Percentiles rank a stretch among this genome's conserved stretches.
Evolutionary conservation across 2,797 vertebrate species (phyloP).

Genomic region (Arctocebus calabarensis): DNA sequence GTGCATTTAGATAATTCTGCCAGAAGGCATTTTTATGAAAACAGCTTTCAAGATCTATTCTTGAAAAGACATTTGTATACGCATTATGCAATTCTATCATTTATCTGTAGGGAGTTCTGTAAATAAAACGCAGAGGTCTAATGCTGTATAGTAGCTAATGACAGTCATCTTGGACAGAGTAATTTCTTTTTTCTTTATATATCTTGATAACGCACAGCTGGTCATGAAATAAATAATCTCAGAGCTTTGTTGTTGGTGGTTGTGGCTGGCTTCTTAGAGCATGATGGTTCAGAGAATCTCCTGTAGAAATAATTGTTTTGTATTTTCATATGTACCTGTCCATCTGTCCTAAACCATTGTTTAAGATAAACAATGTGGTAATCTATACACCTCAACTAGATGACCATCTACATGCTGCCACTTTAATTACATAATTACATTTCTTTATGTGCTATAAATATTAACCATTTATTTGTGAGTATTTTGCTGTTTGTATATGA

Average conservation of each 20-base stretch:
- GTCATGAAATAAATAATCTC: slow-evolving; percentile 26
- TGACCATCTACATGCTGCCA: neutral
- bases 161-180: slow-evolving; percentile 69
- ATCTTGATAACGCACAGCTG: slow-evolving; percentile 71
- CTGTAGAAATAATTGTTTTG: slow-evolving; percentile 65
- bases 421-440: neutral
- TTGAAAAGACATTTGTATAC: slow-evolving; percentile 86
- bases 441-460: neutral
- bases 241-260: neutral
- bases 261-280: neutral
- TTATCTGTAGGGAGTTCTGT: slow-evolving; percentile 86
- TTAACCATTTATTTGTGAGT: neutral
- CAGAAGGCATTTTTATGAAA: slow-evolving; percentile 86
- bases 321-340: slow-evolving; percentile 2
- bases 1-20: slow-evolving; percentile 86
- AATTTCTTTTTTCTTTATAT: slow-evolving; percentile 69
- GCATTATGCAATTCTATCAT: slow-evolving; percentile 85
- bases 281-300: slow-evolving; percentile 52
- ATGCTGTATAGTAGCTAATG: slow-evolving; percentile 81
- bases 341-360: neutral
- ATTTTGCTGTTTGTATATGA: neutral
- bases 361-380: neutral
- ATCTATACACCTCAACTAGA: neutral
- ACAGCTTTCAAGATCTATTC: slow-evolving; percentile 86
- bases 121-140: slow-evolving; percentile 86